These are phyloP conservation scores for Saccostrea cuccullata DNA, from an alignment of 1,140 invertebrate genomes.

Conservation along the genomic window DNA sequence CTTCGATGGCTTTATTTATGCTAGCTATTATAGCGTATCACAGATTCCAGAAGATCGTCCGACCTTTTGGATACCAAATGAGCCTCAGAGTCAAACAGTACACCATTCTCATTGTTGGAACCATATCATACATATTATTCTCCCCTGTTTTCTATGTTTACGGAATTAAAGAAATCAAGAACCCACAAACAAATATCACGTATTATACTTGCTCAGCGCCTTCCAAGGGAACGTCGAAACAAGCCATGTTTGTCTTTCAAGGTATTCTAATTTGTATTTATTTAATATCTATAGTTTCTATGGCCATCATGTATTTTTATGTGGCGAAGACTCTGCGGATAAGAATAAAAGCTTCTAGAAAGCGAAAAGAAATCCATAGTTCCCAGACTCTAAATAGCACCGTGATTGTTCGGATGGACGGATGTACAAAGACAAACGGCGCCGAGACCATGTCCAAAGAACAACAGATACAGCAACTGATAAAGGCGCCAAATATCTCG, in stretches of 20 bases:
- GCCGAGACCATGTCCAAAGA: neutral
- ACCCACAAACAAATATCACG: constrained; percentile 36
- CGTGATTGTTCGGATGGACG: neutral
- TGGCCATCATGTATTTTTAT: constrained; percentile 36
- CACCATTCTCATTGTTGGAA: constrained; percentile 9
- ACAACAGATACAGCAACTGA: constrained; percentile 14
- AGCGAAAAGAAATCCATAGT: neutral
- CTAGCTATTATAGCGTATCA: constrained; percentile 47
- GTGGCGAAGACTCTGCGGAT: neutral
- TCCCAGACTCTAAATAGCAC: neutral
- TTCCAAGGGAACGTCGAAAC: neutral
- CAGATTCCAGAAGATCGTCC: constrained; percentile 52
- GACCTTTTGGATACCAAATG: constrained; percentile 53
- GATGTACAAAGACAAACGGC: neutral
- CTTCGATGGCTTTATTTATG: constrained; percentile 47
- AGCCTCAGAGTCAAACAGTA: constrained; percentile 32
- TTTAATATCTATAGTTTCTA: constrained; percentile 11
- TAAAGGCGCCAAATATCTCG: neutral
- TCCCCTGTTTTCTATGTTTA: constrained; percentile 44
- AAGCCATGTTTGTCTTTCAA: constrained; percentile 25
- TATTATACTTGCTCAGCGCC: constrained; percentile 44
- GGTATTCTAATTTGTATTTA: constrained; percentile 32
- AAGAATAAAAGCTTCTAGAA: neutral
- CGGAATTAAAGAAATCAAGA: constrained; percentile 18
- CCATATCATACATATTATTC: constrained; percentile 36